Base-by-base conservation (phyloP, 1,140 invertebrate genomes). In the Sycobia sp. region DNA sequence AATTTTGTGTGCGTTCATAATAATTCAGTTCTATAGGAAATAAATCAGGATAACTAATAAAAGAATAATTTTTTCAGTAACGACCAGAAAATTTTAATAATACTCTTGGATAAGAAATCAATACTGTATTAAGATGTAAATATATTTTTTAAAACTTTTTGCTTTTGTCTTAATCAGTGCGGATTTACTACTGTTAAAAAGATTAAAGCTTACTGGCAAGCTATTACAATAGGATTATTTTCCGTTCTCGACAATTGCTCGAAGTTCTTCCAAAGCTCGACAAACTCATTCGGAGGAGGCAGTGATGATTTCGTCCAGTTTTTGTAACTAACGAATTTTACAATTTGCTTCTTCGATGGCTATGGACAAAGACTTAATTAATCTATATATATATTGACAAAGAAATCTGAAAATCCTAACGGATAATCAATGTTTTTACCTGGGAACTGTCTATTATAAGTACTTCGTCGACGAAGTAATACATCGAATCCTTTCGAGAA, bases 191-290 rank as follows among this genome's bases (percentile, higher is more conserved):
- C n/a, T n/a, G n/a, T n/a, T n/a, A n/a, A n/a, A n/a, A n/a, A n/a
- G n/a, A n/a, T n/a, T n/a, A n/a, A n/a, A n/a, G n/a, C n/a, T n/a
- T 64, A 64, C 62, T 38, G 38, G 38, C 62, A 64, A 1, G 53
- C 54, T 18, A 50, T 34, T 2, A 58, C 62, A 10, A 64, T 44
- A 0, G 62, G 55, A 39, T 4, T 14, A 1, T 58, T 22, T 9
- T 43, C n/a, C 3, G 14, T 58, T 20, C 46, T 58, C n/a, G 47
- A 29, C 7, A 56, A 18, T 9, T 58, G 9, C 16, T 64, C 49
- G 1, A 64, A n/a, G 10, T 20, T 13, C 2, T 58, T 44, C 53
- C 60, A 64, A 14, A 67, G 23, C 10, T 58, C n/a, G 1, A 57
- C 39, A 11, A 60, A 47, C n/a, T 65, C 63, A 3, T 16, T 43